These are phyloP conservation scores for Anguilla rostrata DNA, from an alignment of 2,113 vertebrate species.

Conservation along the genomic window DNA sequence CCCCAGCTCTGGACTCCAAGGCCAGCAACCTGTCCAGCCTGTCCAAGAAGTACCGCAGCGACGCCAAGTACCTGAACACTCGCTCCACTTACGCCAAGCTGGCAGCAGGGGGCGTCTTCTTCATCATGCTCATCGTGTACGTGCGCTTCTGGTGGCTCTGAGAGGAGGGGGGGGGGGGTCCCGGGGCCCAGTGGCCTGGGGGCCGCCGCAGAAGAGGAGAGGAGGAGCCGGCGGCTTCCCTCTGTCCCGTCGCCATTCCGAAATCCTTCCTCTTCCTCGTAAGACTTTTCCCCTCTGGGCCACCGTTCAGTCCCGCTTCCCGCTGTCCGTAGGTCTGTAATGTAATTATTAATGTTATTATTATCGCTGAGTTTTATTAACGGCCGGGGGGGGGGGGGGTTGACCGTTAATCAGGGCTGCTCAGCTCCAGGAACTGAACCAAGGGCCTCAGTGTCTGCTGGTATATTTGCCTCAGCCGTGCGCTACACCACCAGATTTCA, in stretches of 20 bases:
- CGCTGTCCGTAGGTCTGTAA: slow-evolving; percentile 46
- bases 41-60: slow-evolving; percentile 97
- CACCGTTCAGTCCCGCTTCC: slow-evolving; percentile 40
- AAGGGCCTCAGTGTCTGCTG: neutral
- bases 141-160: slow-evolving; percentile 99
- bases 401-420: too few species aligned
- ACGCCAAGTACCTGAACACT: slow-evolving; percentile 98
- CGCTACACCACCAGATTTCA: too few species aligned
- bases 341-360: slow-evolving; percentile 48
- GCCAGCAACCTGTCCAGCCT: slow-evolving; percentile 95
- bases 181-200: neutral
- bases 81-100: slow-evolving; percentile 98
- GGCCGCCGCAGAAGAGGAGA: slow-evolving; percentile 7
- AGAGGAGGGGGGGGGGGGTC: slow-evolving; percentile 44
- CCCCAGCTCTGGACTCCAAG: slow-evolving; percentile 93
- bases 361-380: slow-evolving; percentile 44
- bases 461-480: neutral
- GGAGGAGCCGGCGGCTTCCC: slow-evolving; percentile 39
- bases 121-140: slow-evolving; percentile 98
- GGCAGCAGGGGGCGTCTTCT: slow-evolving; percentile 91
- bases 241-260: slow-evolving; percentile 32
- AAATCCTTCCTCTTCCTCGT: slow-evolving; percentile 47
- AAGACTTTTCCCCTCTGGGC: slow-evolving; percentile 52
- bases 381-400: neutral
- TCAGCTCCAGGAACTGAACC: too few species aligned